Evolutionary conservation across 2,888 invertebrate species (phyloP), one percentile per base, ranked within the genome.

Genomic region (Dendrolimus pini): DNA sequence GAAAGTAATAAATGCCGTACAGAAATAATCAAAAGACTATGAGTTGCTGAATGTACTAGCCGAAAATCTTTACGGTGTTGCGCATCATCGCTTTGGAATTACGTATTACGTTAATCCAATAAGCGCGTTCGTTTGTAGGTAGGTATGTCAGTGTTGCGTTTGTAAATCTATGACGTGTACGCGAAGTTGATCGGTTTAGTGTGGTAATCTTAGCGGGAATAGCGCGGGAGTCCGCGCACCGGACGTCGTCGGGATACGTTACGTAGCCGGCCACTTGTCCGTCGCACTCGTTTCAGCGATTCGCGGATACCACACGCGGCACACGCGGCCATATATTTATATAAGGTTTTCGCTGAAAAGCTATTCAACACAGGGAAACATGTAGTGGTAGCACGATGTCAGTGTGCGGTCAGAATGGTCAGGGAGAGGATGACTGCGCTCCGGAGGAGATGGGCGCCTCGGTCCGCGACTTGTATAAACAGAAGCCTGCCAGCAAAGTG

Each of bases 401-500:
- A 71, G 85, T 77, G 71, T 79, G 83, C 71, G 83, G 75, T 59
- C 83, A 80, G 71, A 79, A 72, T 70, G 83, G 76, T 59, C 83
- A 77, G 68, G 72, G 74, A 61, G 82, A 83, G 63, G 82, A 81
- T 41, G 84, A 83, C 61, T 79, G 78, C 65, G 78, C 72, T 47
- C 73, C 83, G 61, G 85, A 83, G 63, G 83, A 85, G 65, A 69
- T 71, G 65, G 69, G 74, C 58, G 69, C 71, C 57, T 74, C 81
- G 54, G 71, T 75, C 58, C 82, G 83, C 54, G 86, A 89, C 57
- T 74, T 78, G 54, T 80, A 85, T 74, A 84, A 86, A 62, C 78
- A 82, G 73, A 91, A 91, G 71, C 77, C 80, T 13, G 81, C 78
- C 54, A 87, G 89, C 74, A 91, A 84, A 63, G 77, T 85, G 67